These are phyloP conservation scores for Ceriagrion tenellum DNA, from an alignment of 2,888 invertebrate species.

Conservation along the genomic window DNA sequence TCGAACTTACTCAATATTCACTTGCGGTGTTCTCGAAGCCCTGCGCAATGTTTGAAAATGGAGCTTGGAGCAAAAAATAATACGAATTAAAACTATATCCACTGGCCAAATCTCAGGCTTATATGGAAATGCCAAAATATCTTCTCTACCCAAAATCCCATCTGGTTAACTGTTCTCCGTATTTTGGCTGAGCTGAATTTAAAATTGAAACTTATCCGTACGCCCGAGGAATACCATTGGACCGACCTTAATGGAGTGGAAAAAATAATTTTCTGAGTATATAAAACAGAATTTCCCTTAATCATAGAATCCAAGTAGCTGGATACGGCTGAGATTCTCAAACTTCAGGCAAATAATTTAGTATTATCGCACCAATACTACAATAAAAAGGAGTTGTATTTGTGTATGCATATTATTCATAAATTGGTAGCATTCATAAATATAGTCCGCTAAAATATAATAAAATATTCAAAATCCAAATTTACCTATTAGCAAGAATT, in stretches of 20 bases:
- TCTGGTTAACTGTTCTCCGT: background rate
- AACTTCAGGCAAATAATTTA: too few species aligned
- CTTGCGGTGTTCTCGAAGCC: background rate
- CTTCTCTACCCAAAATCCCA: background rate
- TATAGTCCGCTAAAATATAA: too few species aligned
- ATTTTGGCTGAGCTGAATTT: background rate
- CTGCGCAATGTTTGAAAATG: background rate
- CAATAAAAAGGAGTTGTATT: too few species aligned
- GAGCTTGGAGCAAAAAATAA: background rate
- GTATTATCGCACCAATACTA: too few species aligned
- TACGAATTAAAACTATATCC: background rate
- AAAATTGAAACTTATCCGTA: background rate
- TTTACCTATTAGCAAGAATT: too few species aligned
- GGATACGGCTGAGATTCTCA: too few species aligned
- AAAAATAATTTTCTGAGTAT: background rate
- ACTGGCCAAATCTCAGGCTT: background rate
- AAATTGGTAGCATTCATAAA: too few species aligned
- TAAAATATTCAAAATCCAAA: too few species aligned
- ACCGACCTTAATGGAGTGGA: background rate
- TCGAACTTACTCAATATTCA: background rate
- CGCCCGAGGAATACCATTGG: background rate
- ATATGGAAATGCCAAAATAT: background rate
- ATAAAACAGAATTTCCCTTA: background rate
- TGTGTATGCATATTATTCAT: too few species aligned
- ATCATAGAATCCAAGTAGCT: too few species aligned